Percentiles rank a stretch among this genome's conserved stretches.
Conservation (phyloP, 2,113 vertebrate genomes). For the Neolamprologus caudopunctatus region DNA sequence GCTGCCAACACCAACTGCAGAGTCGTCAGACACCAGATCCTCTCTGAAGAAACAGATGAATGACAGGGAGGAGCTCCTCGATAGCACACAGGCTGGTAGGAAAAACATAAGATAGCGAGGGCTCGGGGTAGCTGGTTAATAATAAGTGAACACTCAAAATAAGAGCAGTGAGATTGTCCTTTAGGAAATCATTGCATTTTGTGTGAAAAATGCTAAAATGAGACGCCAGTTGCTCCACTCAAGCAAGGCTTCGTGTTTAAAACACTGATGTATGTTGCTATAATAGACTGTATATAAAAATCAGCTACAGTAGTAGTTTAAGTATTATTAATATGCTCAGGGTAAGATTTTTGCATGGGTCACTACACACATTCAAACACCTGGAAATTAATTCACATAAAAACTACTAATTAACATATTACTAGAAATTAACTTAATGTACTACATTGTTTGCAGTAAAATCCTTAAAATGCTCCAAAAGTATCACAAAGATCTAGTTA, state of each 20-base stretch:
- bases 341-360: background rate
- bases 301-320: background rate
- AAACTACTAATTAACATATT: background rate
- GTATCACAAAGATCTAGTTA: background rate
- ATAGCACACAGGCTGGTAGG: background rate
- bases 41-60: background rate
- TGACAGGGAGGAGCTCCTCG: background rate
- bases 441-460: background rate
- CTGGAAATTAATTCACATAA: background rate
- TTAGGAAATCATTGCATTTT: background rate
- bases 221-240: background rate
- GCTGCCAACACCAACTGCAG: background rate
- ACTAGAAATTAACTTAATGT: background rate
- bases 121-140: background rate
- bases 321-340: background rate
- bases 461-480: background rate
- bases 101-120: background rate
- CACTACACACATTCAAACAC: background rate
- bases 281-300: background rate
- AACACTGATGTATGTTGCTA: background rate
- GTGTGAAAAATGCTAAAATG: background rate
- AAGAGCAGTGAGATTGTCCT: background rate
- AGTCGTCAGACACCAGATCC: background rate
- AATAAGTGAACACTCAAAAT: background rate
- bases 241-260: background rate